Evolutionary conservation across 2,888 invertebrate species (phyloP).

Genomic region (Bimastos eiseni): DNA sequence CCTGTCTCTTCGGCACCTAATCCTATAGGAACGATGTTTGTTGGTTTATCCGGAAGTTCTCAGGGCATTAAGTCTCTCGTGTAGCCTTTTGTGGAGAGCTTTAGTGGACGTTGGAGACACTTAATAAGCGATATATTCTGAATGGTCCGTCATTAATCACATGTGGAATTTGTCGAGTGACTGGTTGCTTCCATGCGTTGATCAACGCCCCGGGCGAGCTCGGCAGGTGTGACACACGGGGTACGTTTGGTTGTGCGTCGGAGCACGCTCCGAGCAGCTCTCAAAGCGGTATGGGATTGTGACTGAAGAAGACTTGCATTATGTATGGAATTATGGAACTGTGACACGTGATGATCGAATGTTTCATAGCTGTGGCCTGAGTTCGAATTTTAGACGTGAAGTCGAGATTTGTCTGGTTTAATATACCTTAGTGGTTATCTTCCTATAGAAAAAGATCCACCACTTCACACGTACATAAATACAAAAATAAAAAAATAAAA

Average conservation of each 20-base stretch:
- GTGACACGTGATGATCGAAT: background rate
- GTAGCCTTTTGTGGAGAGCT: background rate
- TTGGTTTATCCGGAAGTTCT: background rate
- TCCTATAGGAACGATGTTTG: background rate
- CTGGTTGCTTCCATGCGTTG: background rate
- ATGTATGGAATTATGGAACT: background rate
- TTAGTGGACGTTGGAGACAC: background rate
- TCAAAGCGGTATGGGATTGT: background rate
- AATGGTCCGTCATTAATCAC: constrained; percentile 14
- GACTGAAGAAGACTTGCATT: background rate
- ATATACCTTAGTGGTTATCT: background rate
- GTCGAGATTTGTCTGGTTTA: background rate
- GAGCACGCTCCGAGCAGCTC: background rate
- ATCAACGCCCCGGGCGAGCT: background rate
- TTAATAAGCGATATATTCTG: constrained; percentile 13
- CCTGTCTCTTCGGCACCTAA: background rate
- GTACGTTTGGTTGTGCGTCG: background rate
- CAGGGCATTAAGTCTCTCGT: background rate
- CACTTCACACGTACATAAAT: too few species aligned
- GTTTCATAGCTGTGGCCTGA: too few species aligned
- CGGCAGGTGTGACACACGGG: background rate
- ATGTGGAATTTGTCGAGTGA: constrained; percentile 10
- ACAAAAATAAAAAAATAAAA: too few species aligned
- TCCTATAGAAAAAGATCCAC: background rate
- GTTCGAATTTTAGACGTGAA: too few species aligned